A percentile compares a stretch with the other conserved stretches of the same genome.
phyloP scores from a whole-genome alignment of 2,113 vertebrate species.

The Montifringilla adamsi region DNA sequence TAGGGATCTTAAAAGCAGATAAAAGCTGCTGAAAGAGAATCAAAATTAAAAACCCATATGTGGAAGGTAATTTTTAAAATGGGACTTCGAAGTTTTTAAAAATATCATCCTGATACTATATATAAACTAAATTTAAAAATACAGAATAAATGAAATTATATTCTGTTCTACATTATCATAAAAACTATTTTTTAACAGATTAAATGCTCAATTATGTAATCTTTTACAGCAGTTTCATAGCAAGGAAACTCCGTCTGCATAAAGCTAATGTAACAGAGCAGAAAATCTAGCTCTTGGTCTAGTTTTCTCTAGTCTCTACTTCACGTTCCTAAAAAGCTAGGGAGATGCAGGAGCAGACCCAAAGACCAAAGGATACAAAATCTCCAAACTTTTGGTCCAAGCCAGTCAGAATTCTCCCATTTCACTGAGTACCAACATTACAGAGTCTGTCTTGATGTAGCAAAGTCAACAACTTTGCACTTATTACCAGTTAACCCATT shows the following conservation, averaged over 20 bases:
- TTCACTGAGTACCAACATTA: not conserved
- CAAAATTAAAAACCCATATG: not conserved
- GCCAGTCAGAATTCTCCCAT: not conserved
- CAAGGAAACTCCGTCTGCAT: not conserved
- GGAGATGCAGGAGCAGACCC: not conserved
- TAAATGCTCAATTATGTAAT: not conserved
- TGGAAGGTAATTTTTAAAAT: not conserved
- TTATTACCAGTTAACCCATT: not conserved
- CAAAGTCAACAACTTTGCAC: not conserved
- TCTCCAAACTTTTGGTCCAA: not conserved
- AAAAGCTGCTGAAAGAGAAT: not conserved
- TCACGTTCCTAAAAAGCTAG: not conserved
- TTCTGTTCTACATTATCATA: not conserved
- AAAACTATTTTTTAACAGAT: not conserved
- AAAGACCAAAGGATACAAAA: not conserved
- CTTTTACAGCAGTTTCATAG: not conserved
- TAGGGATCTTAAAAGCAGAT: not conserved
- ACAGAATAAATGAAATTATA: not conserved
- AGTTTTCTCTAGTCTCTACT: not conserved
- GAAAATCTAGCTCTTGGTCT: not conserved
- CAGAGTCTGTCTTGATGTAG: not conserved
- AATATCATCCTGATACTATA: not conserved
- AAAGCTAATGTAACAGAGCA: constrained; percentile 7
- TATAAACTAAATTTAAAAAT: not conserved
- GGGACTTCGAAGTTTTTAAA: not conserved